A percentile compares a stretch with the other conserved stretches of the same genome.
These are phyloP conservation scores for Potamilus streckersoni DNA, from an alignment of 1,140 invertebrate genomes.

Conservation along the genomic window DNA sequence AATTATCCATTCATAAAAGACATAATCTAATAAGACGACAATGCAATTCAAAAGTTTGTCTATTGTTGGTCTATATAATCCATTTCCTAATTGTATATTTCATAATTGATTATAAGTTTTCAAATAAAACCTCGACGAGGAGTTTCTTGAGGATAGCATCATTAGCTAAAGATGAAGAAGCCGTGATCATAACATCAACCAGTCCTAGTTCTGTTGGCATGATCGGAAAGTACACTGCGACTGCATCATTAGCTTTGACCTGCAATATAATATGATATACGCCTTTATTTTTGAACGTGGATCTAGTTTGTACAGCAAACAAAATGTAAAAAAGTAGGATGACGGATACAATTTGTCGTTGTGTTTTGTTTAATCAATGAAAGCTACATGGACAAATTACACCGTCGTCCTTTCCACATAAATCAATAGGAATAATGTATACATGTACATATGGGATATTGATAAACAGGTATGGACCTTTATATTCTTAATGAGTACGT, in stretches of 20 bases:
- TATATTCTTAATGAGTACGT: too few relatives aligned
- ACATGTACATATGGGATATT: too few relatives aligned
- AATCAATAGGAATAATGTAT: too few relatives aligned
- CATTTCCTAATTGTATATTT: not conserved
- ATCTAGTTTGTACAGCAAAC: too few relatives aligned
- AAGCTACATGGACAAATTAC: too few relatives aligned
- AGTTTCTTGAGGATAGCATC: slow-evolving; percentile 14
- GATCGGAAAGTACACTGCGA: slow-evolving; percentile 23
- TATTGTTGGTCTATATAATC: too few relatives aligned
- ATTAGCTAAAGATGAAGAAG: slow-evolving; percentile 10
- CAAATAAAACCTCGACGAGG: slow-evolving; percentile 14
- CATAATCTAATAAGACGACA: not conserved
- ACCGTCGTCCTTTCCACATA: too few relatives aligned
- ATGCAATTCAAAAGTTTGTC: not conserved
- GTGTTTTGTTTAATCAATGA: too few relatives aligned
- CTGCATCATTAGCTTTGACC: slow-evolving; percentile 6
- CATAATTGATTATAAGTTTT: not conserved
- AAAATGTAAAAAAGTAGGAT: too few relatives aligned
- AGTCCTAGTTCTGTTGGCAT: slow-evolving; percentile 12
- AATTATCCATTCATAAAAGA: not conserved
- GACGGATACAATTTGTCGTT: too few relatives aligned
- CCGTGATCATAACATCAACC: slow-evolving; percentile 13
- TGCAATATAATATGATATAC: not conserved
- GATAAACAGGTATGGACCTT: too few relatives aligned
- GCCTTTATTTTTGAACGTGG: too few relatives aligned